Evolutionary conservation across 2,888 invertebrate species (phyloP), one percentile per base, ranked within the genome.

Genomic region (Branchellion lobata): DNA sequence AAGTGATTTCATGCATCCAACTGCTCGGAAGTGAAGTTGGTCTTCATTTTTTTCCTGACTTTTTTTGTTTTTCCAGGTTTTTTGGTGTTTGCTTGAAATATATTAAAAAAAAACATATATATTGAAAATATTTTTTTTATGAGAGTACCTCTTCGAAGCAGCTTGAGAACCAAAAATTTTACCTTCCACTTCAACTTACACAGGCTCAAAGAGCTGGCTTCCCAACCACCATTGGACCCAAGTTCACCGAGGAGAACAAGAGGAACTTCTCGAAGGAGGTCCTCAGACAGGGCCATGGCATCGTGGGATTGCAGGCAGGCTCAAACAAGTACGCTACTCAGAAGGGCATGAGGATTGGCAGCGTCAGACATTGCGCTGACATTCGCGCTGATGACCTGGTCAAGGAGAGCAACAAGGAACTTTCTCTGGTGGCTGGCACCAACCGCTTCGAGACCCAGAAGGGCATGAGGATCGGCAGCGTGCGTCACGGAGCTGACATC

Each of bases 11-110:
- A 24, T 85, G 86, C 36, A 84, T 87, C 75, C 84, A 86, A 5
- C 85, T 86, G 81, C 84, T 87, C 1, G 87, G 87, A 29, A 86
- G 86, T 57, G 87, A 87, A 85, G 87, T 87, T 82, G 81, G 85
- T 33, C 0, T 0, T 5, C 31, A 21, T 27, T n/a, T n/a, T n/a
- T n/a, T n/a, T n/a, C 14, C 51, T 51, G 14, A 18, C 51, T n/a
- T n/a, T n/a, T n/a, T n/a, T n/a, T n/a, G n/a, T n/a, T n/a, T n/a
- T n/a, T n/a, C n/a, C n/a, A n/a, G n/a, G n/a, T n/a, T n/a, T n/a
- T n/a, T n/a, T n/a, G n/a, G n/a, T n/a, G n/a, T n/a, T n/a, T n/a
- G n/a, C n/a, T n/a, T n/a, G n/a, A n/a, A 47, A 47, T 47, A 18
- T 47, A 8, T 47, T 47, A 57, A 57, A n/a, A 18, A 3, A 14